Evolutionary conservation across 2,888 invertebrate species (phyloP).

Genomic region (Leucophenga montana): DNA sequence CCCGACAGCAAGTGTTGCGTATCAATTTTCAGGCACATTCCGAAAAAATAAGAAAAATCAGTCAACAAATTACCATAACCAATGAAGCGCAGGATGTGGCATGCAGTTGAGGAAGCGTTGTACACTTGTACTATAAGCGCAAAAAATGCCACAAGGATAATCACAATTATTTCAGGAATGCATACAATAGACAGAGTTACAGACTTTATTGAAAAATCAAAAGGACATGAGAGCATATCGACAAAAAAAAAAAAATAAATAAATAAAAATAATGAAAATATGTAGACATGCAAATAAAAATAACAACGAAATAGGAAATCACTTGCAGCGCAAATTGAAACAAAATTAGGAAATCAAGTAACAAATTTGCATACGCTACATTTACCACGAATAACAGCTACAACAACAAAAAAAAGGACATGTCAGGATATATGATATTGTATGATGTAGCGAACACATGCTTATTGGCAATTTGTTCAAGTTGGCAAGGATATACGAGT

Average conservation of each 20-base stretch:
- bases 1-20: constrained; percentile 22
- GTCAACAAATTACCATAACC: constrained; percentile 56
- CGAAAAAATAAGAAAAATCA: constrained; percentile 32
- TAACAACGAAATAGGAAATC: constrained; percentile 41
- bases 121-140: no score
- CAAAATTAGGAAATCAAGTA: constrained; percentile 71
- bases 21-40: constrained; percentile 35
- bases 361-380: constrained; percentile 71
- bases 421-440: constrained; percentile 3
- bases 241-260: not conserved
- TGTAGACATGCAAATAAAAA: constrained; percentile 38
- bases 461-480: constrained; percentile 31
- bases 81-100: constrained; percentile 33
- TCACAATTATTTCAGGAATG: constrained; percentile 65
- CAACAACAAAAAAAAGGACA: constrained; percentile 23
- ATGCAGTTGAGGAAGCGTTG: not conserved
- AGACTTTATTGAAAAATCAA: constrained; percentile 53
- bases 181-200: constrained; percentile 42
- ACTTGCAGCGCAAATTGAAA: constrained; percentile 66
- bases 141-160: constrained; percentile 34
- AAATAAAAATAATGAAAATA: constrained; percentile 6
- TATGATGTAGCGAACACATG: constrained; percentile 10
- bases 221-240: constrained; percentile 10
- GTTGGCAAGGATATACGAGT: constrained; percentile 8
- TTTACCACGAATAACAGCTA: constrained; percentile 55